phyloP scores from a whole-genome alignment of 2,888 invertebrate species.

The Protonemura montana region DNA sequence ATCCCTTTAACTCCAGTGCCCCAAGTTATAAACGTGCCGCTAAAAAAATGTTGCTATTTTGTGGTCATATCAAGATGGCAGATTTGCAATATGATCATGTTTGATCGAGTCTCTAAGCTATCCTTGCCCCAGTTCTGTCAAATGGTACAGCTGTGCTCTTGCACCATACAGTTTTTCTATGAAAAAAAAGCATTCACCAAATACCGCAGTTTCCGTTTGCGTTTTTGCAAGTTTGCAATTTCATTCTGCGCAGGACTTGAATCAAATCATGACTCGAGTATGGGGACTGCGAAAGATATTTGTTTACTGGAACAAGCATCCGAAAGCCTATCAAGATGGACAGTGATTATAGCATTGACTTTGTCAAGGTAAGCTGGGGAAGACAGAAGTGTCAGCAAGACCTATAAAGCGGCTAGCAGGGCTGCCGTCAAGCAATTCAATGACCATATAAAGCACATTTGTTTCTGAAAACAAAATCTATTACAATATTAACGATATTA shows the following conservation, averaged over 20 bases:
- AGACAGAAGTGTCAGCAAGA: slow-evolving; percentile 48
- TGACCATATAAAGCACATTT: slow-evolving; percentile 23
- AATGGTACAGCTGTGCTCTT: neutral
- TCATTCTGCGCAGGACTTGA: neutral
- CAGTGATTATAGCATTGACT: slow-evolving; percentile 14
- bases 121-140: neutral
- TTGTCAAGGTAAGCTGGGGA: slow-evolving; percentile 43
- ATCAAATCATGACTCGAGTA: neutral
- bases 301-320: neutral
- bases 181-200: neutral
- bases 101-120: too few species aligned
- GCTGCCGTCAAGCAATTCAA: slow-evolving; percentile 48
- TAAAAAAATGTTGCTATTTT: too few species aligned
- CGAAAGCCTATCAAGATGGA: slow-evolving; percentile 2
- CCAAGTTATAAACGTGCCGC: too few species aligned
- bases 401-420: slow-evolving; percentile 51
- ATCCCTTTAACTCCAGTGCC: too few species aligned
- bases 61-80: too few species aligned
- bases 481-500: neutral
- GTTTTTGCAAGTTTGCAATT: neutral
- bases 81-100: too few species aligned
- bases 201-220: neutral
- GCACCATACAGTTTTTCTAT: neutral
- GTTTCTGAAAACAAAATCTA: neutral
- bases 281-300: neutral